phyloP scores from a whole-genome alignment of 2,113 vertebrate genomes.

The mouse (Mus musculus) region DNA sequence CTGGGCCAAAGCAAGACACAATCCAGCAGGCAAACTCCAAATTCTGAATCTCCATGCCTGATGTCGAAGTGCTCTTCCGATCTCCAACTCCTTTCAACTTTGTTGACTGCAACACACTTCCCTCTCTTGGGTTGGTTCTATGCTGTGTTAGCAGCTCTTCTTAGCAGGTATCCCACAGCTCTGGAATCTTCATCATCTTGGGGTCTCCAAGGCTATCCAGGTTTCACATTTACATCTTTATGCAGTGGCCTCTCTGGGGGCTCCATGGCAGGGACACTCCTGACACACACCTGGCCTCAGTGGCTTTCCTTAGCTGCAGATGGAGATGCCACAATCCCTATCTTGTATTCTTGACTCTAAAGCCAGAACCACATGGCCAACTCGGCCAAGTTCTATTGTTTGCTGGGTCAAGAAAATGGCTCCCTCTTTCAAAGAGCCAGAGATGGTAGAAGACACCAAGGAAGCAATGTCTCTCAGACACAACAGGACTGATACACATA shows the following conservation, averaged over 20 bases:
- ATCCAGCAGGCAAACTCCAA: background rate
- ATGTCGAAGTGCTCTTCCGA: background rate
- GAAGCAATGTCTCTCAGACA: background rate
- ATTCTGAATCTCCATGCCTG: background rate
- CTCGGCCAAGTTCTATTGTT: background rate
- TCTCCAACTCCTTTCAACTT: background rate
- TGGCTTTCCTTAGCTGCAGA: background rate
- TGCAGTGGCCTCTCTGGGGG: background rate
- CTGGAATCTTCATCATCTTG: background rate
- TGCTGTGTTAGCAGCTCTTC: background rate
- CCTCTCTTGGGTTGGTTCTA: background rate
- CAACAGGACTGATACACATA: background rate
- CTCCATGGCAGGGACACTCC: background rate
- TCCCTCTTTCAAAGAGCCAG: background rate
- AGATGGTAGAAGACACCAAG: background rate
- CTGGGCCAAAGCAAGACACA: background rate
- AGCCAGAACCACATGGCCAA: background rate
- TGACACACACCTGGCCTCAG: background rate
- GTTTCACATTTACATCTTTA: background rate
- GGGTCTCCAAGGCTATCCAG: background rate
- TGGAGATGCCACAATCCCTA: background rate
- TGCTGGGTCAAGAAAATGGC: background rate
- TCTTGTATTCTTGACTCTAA: background rate
- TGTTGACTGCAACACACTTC: background rate
- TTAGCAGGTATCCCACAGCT: background rate